Percentiles rank a stretch among this genome's conserved stretches.
Conservation (phyloP, 37 sponge, comb jelly and placozoan species). For the Bolinopsis microptera region DNA sequence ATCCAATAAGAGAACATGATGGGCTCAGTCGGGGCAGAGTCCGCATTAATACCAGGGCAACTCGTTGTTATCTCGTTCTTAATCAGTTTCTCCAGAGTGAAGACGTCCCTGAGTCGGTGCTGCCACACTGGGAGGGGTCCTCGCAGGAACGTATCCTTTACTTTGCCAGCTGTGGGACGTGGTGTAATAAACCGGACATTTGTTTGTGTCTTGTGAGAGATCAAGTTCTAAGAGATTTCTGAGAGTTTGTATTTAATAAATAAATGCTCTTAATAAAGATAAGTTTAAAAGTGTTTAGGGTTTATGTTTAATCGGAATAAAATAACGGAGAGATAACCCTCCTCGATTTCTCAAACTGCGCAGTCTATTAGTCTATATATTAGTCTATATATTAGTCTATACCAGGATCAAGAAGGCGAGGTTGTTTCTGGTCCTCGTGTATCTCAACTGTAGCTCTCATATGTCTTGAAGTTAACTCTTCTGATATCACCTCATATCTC, state of each 20-base stretch:
- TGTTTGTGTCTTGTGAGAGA: no score
- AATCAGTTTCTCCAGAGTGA: not conserved
- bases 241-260: no score
- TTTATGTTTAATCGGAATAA: no score
- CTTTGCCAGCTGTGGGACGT: not conserved
- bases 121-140: slow-evolving; percentile 1
- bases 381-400: no score
- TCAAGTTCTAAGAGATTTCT: no score
- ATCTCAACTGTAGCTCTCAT: not conserved
- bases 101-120: not conserved
- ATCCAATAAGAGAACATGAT: slow-evolving; percentile 32
- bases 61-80: not conserved
- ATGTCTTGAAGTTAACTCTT: not conserved
- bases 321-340: no score
- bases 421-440: slow-evolving; percentile 10
- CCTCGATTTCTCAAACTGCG: no score
- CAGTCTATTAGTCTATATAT: no score
- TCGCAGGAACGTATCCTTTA: not conserved
- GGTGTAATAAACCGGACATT: no score
- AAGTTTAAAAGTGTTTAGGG: no score
- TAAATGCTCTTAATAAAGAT: no score
- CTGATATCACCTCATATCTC: not conserved
- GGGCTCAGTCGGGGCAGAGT: slow-evolving; percentile 8
- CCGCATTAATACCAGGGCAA: not conserved
- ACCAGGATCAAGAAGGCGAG: slow-evolving; percentile 23